Percentiles rank a stretch among this genome's conserved stretches.
Conservation (phyloP, 2,113 vertebrate species). For the Serinus canaria region DNA sequence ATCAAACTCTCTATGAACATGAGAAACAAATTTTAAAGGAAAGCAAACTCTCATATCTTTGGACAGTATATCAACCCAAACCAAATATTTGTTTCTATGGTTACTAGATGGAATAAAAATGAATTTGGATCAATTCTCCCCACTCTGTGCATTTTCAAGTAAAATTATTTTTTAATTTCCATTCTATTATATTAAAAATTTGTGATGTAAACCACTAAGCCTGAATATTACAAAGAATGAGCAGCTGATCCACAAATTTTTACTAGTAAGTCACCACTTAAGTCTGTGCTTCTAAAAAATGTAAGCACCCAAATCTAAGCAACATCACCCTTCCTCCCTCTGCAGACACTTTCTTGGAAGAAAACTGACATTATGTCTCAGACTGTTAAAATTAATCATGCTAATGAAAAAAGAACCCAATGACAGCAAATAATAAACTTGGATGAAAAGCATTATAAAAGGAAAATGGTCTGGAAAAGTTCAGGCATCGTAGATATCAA, state of each 20-base stretch:
- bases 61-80: neutral
- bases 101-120: conserved; percentile 40
- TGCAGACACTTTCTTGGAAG: neutral
- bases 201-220: conserved; percentile 26
- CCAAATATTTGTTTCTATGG: conserved; percentile 11
- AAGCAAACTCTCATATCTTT: conserved; percentile 7
- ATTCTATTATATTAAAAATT: conserved; percentile 57
- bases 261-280: neutral
- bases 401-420: neutral
- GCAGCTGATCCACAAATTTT: neutral
- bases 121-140: conserved; percentile 57
- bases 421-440: neutral
- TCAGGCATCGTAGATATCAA: neutral
- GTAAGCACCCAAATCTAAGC: neutral
- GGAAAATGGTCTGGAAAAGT: neutral
- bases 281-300: neutral
- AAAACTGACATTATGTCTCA: neutral
- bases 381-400: neutral
- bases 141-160: conserved; percentile 37
- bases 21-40: neutral
- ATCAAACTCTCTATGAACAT: neutral
- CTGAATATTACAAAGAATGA: conserved; percentile 46
- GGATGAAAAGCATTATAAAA: neutral
- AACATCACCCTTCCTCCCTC: neutral
- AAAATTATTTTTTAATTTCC: conserved; percentile 62